Evolutionary conservation across 2,888 invertebrate genomes (phyloP).

Genomic region (Cosmia trapezina): DNA sequence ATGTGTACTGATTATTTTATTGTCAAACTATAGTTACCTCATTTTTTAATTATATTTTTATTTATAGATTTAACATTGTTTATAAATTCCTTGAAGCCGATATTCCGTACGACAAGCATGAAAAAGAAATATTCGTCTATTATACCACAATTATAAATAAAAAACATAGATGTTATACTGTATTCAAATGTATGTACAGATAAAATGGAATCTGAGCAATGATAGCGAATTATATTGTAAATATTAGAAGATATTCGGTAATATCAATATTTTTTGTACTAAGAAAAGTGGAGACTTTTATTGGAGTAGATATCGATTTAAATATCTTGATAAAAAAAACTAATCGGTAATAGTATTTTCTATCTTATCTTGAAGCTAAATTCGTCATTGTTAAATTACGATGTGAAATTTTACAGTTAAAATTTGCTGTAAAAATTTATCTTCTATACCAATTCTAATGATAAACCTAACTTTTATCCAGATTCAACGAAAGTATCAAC

Average conservation of each 20-base stretch:
- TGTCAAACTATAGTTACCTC: not conserved
- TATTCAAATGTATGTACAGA: constrained; percentile 71
- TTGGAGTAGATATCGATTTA: constrained; percentile 40
- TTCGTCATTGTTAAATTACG: constrained; percentile 23
- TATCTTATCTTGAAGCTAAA: constrained; percentile 22
- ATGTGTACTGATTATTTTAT: constrained; percentile 15
- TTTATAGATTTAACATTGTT: constrained; percentile 8
- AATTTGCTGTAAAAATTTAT: constrained; percentile 8
- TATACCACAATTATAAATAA: constrained; percentile 85
- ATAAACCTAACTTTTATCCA: not conserved
- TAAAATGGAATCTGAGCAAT: constrained; percentile 66
- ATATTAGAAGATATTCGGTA: constrained; percentile 49
- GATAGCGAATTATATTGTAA: constrained; percentile 65
- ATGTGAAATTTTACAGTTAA: constrained; percentile 14
- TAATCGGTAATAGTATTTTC: constrained; percentile 16
- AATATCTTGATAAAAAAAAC: constrained; percentile 29
- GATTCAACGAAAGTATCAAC: constrained; percentile 5
- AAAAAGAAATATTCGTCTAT: constrained; percentile 83
- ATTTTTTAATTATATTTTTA: not conserved
- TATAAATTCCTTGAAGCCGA: constrained; percentile 60
- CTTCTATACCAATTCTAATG: constrained; percentile 6
- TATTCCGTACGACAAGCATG: constrained; percentile 52
- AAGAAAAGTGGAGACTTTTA: constrained; percentile 43
- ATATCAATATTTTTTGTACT: constrained; percentile 64
- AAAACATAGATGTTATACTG: constrained; percentile 70